Percentiles rank a stretch among this genome's conserved stretches.
Conservation (phyloP, 2,113 vertebrate species). For the Caloenas nicobarica region DNA sequence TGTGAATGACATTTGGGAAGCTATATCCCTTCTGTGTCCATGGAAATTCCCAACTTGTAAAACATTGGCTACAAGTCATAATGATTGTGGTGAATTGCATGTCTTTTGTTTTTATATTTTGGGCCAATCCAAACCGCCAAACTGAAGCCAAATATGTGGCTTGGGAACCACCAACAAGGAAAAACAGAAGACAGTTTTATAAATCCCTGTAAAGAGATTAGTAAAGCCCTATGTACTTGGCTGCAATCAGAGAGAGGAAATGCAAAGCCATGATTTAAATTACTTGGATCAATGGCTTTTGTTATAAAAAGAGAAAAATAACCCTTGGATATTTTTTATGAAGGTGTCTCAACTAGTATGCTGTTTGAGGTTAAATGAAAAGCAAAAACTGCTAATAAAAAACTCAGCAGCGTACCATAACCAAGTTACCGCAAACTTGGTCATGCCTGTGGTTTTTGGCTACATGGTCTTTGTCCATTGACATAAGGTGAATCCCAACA, state of each 20-base stretch:
- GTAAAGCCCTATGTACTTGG: not conserved
- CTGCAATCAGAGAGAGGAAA: not conserved
- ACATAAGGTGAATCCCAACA: not conserved
- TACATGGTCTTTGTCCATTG: not conserved
- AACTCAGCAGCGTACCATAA: not conserved
- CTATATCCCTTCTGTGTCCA: not conserved
- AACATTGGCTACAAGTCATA: not conserved
- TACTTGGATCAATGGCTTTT: not conserved
- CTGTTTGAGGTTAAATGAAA: not conserved
- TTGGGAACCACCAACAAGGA: not conserved
- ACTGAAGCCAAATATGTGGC: not conserved
- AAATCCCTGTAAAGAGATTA: constrained; percentile 22
- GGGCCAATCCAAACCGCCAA: not conserved
- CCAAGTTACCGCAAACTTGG: not conserved
- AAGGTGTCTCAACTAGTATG: not conserved
- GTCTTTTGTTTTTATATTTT: constrained; percentile 33
- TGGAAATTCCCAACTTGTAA: not conserved
- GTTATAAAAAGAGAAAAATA: not conserved
- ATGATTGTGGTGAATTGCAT: not conserved
- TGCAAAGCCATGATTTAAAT: not conserved
- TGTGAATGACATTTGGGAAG: constrained; percentile 1
- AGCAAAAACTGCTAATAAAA: not conserved
- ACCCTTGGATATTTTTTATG: not conserved
- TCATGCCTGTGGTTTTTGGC: not conserved
- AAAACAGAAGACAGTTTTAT: not conserved